These are phyloP conservation scores for Sympetrum striolatum DNA, from an alignment of 2,888 invertebrate genomes.

Conservation along the genomic window DNA sequence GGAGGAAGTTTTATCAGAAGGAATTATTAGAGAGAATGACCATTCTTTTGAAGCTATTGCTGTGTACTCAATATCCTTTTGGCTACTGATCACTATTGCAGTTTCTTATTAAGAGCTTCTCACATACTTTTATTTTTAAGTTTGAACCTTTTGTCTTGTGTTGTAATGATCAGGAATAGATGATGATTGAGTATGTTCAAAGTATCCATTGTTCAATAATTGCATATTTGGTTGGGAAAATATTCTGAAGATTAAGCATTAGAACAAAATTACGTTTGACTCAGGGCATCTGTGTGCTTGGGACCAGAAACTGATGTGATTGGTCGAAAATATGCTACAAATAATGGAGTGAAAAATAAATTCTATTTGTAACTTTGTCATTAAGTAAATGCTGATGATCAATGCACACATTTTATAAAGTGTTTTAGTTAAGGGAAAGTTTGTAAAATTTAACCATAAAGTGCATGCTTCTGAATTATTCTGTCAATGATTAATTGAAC, in stretches of 20 bases:
- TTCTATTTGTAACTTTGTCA: neutral
- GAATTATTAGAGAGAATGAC: neutral
- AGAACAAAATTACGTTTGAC: neutral
- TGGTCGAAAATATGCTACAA: neutral
- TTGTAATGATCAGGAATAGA: too few species aligned
- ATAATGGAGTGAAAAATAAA: neutral
- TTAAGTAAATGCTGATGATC: neutral
- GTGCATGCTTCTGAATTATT: neutral
- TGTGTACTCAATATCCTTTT: neutral
- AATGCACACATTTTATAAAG: neutral
- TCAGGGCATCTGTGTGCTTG: neutral
- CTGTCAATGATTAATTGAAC: conserved; percentile 48
- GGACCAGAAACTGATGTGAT: conserved; percentile 4
- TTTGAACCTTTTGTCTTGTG: too few species aligned
- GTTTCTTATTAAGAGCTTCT: too few species aligned
- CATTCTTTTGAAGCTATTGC: neutral
- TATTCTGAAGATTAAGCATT: neutral
- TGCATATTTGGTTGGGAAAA: too few species aligned
- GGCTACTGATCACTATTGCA: too few species aligned
- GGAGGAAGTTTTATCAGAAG: neutral
- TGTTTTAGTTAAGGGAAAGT: neutral
- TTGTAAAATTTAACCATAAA: neutral
- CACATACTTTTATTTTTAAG: too few species aligned
- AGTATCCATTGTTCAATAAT: too few species aligned
- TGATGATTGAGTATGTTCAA: too few species aligned